phyloP scores from a whole-genome alignment of 1,140 invertebrate species.

The Drosophila ficusphila region DNA sequence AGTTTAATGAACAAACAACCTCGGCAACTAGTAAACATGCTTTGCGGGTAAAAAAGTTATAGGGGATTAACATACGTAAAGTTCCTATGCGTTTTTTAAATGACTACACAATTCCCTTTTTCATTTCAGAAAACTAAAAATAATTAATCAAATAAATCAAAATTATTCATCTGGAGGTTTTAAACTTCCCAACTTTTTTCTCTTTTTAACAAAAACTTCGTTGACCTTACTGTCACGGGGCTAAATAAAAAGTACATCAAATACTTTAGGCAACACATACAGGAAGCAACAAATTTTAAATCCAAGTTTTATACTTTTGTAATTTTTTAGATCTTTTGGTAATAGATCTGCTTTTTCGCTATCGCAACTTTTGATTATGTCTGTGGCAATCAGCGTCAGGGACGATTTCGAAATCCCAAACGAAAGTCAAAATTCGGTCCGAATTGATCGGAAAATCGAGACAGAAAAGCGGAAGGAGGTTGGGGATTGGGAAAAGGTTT shows the following conservation, averaged over 20 bases:
- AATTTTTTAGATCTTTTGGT: constrained; percentile 9
- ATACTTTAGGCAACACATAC: not conserved
- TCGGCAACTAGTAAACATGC: not conserved
- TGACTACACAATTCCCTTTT: no score
- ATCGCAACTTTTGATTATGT: constrained; percentile 31
- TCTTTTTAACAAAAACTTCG: no score
- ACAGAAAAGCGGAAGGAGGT: not conserved
- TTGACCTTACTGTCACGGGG: constrained; percentile 2
- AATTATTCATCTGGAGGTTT: no score
- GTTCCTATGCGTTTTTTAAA: no score
- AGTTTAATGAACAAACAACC: constrained; percentile 4
- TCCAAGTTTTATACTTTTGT: constrained; percentile 4
- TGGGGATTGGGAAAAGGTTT: not conserved
- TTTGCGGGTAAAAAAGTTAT: not conserved
- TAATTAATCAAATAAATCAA: no score
- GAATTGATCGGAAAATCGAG: not conserved
- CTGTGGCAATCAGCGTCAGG: constrained; percentile 6
- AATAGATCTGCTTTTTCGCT: not conserved
- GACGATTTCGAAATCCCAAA: constrained; percentile 11
- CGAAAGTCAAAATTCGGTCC: constrained; percentile 7
- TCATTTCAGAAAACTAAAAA: no score
- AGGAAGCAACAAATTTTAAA: not conserved
- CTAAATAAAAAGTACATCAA: not conserved
- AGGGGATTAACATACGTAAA: not conserved
- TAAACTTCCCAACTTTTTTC: no score